A percentile compares a stretch with the other conserved stretches of the same genome.
Evolutionary conservation across 2,797 vertebrate species (phyloP).

Genomic region (Sparidentex hasta): DNA sequence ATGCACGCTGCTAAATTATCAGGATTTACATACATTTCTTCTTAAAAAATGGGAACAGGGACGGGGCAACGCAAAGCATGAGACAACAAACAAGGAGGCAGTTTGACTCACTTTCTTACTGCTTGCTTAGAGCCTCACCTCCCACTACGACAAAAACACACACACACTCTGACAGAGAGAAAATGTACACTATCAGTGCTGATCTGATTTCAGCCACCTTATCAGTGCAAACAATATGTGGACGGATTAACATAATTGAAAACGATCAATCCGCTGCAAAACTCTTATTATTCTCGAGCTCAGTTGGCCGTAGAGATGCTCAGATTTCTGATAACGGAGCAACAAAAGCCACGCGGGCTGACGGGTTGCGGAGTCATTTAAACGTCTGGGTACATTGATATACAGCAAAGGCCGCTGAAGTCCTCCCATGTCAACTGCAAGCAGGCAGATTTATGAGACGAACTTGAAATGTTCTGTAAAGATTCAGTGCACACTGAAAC

Average conservation of each 20-base stretch:
- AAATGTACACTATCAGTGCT: constrained; percentile 17
- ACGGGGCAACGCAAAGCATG: neutral
- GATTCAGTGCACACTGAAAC: too few species aligned
- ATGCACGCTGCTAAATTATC: constrained; percentile 64
- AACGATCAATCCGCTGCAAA: constrained; percentile 47
- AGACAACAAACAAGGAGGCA: constrained; percentile 43
- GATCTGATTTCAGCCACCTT: constrained; percentile 51
- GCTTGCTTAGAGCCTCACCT: constrained; percentile 12
- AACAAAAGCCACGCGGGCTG: constrained; percentile 5
- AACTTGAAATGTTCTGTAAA: neutral
- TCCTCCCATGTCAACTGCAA: neutral
- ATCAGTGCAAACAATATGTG: constrained; percentile 40
- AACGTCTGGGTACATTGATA: constrained; percentile 1
- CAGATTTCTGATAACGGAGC: constrained; percentile 34
- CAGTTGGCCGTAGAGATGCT: constrained; percentile 37
- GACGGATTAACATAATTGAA: constrained; percentile 56
- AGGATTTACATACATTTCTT: constrained; percentile 73
- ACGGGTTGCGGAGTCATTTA: constrained; percentile 4
- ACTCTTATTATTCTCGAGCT: constrained; percentile 26
- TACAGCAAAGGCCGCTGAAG: neutral
- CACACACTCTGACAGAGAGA: constrained; percentile 8
- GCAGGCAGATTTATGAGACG: neutral
- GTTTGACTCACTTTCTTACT: constrained; percentile 19
- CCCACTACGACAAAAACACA: constrained; percentile 1
- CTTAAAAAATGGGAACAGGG: constrained; percentile 31